These are phyloP conservation scores for Stomatorhinus ivindoensis DNA, from an alignment of 2,113 vertebrate genomes.

Conservation along the genomic window DNA sequence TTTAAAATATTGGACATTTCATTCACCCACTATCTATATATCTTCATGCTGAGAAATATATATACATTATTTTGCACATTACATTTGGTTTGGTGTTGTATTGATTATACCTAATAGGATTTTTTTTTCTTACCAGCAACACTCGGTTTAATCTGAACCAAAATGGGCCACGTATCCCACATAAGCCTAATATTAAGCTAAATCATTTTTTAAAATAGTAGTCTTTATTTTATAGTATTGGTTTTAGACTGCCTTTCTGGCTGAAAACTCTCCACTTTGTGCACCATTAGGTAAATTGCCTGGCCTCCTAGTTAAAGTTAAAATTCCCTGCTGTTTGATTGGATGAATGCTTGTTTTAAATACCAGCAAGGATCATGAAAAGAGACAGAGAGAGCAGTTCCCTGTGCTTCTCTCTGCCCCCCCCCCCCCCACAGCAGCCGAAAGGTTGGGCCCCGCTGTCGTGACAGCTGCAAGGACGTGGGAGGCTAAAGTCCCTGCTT, in stretches of 20 bases:
- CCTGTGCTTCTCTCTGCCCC: background rate
- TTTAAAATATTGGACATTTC: background rate
- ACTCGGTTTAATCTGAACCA: background rate
- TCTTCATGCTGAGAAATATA: background rate
- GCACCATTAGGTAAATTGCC: background rate
- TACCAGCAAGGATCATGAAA: background rate
- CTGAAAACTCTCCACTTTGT: background rate
- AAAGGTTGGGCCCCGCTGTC: background rate
- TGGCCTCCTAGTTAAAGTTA: background rate
- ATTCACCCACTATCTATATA: background rate
- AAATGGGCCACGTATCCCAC: background rate
- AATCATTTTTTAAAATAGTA: background rate
- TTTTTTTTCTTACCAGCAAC: background rate
- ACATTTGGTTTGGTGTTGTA: background rate
- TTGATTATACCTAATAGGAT: background rate
- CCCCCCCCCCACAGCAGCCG: background rate
- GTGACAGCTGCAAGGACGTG: background rate
- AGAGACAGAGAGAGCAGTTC: background rate
- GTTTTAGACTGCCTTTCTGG: background rate
- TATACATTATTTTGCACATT: background rate
- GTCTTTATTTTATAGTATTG: background rate
- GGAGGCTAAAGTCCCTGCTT: constrained; percentile 12
- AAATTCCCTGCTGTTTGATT: background rate
- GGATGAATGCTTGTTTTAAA: background rate
- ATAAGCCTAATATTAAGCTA: background rate